Evolutionary conservation across 1,140 invertebrate genomes (phyloP).

Genomic region (Marisa cornuarietis): DNA sequence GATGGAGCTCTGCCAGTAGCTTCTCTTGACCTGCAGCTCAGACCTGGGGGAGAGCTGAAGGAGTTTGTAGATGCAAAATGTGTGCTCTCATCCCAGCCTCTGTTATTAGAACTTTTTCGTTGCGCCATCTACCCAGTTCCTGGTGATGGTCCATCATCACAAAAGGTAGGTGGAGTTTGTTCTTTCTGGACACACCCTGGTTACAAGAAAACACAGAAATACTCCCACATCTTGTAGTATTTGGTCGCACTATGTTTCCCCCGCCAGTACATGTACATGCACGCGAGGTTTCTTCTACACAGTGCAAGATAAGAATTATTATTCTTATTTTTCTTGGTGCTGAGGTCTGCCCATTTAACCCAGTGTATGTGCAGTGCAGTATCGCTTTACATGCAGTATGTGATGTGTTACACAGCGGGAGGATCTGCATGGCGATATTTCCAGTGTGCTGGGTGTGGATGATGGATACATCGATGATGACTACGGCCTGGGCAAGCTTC

Average conservation of each 20-base stretch:
- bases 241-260: too few species aligned
- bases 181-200: too few species aligned
- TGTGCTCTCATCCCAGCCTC: not conserved
- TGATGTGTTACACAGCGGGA: slow-evolving; percentile 16
- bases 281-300: too few species aligned
- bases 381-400: not conserved
- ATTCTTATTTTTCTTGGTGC: too few species aligned
- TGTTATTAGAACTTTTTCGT: slow-evolving; percentile 35
- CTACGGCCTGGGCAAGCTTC: slow-evolving; percentile 71
- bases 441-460: slow-evolving; percentile 30
- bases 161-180: slow-evolving; percentile 19
- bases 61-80: slow-evolving; percentile 23
- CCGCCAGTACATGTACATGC: too few species aligned
- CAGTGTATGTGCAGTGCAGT: too few species aligned
- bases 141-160: not conserved
- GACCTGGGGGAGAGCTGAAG: slow-evolving; percentile 22
- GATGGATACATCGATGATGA: slow-evolving; percentile 41
- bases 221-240: too few species aligned
- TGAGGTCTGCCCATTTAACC: too few species aligned
- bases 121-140: slow-evolving; percentile 53
- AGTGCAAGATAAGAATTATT: too few species aligned
- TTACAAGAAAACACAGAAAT: too few species aligned
- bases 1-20: slow-evolving; percentile 20
- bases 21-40: slow-evolving; percentile 32
- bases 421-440: slow-evolving; percentile 33